phyloP scores from a whole-genome alignment of 2,888 invertebrate genomes.

The Agriotes lineatus region DNA sequence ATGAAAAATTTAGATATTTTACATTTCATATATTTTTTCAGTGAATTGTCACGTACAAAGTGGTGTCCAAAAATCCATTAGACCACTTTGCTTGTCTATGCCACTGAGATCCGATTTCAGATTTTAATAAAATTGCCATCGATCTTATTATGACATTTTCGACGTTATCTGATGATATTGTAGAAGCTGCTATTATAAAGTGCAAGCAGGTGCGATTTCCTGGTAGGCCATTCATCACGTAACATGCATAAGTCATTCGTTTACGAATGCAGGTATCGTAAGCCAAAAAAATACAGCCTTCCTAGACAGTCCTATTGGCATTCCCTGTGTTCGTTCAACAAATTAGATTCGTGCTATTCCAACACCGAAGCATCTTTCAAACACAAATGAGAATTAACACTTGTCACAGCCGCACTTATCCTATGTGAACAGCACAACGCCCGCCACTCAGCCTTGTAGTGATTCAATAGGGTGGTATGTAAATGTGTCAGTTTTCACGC shows the following conservation, averaged over 20 bases:
- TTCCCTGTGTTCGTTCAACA: slow-evolving; percentile 19
- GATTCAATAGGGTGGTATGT: slow-evolving; percentile 64
- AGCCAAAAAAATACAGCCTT: too few species aligned
- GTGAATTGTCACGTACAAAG: too few species aligned
- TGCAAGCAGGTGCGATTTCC: slow-evolving; percentile 42
- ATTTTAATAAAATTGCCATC: slow-evolving; percentile 41
- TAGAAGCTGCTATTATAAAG: slow-evolving; percentile 30
- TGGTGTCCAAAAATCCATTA: too few species aligned
- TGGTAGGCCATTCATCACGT: slow-evolving; percentile 45
- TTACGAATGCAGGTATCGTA: too few species aligned
- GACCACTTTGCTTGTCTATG: too few species aligned
- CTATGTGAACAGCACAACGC: slow-evolving; percentile 46
- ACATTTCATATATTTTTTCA: too few species aligned
- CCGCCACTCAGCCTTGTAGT: slow-evolving; percentile 56
- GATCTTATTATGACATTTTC: slow-evolving; percentile 37
- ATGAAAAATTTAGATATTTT: too few species aligned
- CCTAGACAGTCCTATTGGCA: background rate
- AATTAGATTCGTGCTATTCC: slow-evolving; percentile 28
- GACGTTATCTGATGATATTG: slow-evolving; percentile 30
- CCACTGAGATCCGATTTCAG: background rate
- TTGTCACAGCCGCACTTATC: slow-evolving; percentile 45
- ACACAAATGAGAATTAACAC: slow-evolving; percentile 49
- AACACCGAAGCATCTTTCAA: slow-evolving; percentile 29
- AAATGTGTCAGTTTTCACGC: slow-evolving; percentile 67
- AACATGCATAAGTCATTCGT: slow-evolving; percentile 21